Base-by-base conservation (phyloP, 2,113 vertebrate species). In the Leptocoma aspasia region DNA sequence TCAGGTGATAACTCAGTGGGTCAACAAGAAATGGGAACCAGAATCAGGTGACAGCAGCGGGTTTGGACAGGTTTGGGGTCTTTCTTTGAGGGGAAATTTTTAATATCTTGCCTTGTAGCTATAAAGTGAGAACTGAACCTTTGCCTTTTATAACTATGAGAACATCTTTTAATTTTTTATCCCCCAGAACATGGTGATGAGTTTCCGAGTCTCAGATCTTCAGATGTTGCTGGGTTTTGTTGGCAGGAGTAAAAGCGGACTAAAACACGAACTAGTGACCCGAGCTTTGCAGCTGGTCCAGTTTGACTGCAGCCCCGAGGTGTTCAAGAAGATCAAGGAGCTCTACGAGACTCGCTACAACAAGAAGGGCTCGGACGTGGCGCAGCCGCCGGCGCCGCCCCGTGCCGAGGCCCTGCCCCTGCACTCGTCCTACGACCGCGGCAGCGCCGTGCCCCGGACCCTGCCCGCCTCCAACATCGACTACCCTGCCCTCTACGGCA, bases 141-240 rank as follows among this genome's bases (percentile, higher is more conserved):
- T 21, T 94, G 50, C 37, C 31, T 90, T 26, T 70, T 24, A 42
- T 69, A 86, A 79, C 88, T 66, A 27, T 90, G 79, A 95, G 91
- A 82, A 69, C 45, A 0, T 83, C 37, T 76, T 82, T 78, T 65
- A 87, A 86, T 95, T 92, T 91, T 90, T 96, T 96, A 78, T 89
- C 93, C 68, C 76, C 10, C 59, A 99, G 99, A 99, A 99, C 98
- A 99, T 99, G 99, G 99, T 99, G 97, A 99, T 99, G 99, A 99
- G 99, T 98, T 99, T 99, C 97, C 98, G 99, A 97, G 99, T 99
- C 92, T 99, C 99, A 94, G 99, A 99, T 98, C 99, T 99, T 96
- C 99, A 99, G 98, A 99, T 99, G 89, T 98, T 99, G 97, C 98
- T 99, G 97, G 99, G 99, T 95, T 99, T 99, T 33, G 99, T 99